Percentiles rank a stretch among this genome's conserved stretches.
Evolutionary conservation across 2,113 vertebrate species (phyloP).

Genomic region (Cochlearius cochlearius): DNA sequence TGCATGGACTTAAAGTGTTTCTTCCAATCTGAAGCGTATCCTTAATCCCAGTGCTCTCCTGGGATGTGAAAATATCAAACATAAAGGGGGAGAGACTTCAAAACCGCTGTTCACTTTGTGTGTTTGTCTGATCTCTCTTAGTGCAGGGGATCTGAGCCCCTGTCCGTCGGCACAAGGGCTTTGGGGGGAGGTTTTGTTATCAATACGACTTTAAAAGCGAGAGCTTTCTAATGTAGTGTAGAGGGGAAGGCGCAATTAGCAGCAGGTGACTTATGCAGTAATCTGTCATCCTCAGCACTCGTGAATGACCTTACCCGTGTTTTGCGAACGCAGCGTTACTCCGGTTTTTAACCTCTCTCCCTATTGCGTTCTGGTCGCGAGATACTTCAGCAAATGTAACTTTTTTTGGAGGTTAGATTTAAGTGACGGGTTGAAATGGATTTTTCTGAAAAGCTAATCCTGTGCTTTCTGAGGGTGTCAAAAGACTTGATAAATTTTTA

Average conservation of each 20-base stretch:
- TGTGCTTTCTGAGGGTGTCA: background rate
- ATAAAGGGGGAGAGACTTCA: background rate
- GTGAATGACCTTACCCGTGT: background rate
- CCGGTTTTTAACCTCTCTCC: background rate
- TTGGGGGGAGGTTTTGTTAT: background rate
- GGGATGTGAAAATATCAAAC: background rate
- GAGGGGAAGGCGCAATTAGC: background rate
- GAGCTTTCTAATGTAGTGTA: background rate
- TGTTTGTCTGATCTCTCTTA: background rate
- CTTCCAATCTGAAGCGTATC: background rate
- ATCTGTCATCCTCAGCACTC: background rate
- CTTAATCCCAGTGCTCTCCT: background rate
- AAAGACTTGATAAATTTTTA: background rate
- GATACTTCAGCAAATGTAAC: background rate
- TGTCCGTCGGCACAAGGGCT: background rate
- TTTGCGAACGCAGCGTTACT: background rate
- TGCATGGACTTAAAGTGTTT: background rate
- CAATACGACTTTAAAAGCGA: background rate
- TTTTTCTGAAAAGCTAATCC: background rate
- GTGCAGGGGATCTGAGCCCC: background rate
- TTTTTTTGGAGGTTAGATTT: background rate
- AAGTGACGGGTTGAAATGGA: background rate
- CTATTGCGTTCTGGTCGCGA: accelerated
- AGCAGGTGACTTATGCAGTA: background rate
- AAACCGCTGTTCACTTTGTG: background rate